phyloP scores from a whole-genome alignment of 1,140 invertebrate species.

The Drosophila albomicans region DNA sequence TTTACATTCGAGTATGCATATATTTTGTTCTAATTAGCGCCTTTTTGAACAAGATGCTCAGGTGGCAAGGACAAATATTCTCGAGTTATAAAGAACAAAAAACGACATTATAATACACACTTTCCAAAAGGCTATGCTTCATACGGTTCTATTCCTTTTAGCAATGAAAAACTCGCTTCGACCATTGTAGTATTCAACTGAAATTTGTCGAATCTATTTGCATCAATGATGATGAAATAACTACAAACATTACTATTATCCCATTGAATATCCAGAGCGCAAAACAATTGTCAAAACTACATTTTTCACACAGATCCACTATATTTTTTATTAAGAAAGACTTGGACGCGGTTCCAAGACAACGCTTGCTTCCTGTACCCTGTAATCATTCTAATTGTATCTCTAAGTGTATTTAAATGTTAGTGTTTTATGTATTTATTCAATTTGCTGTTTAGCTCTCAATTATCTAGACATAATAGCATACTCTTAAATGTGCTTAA shows the following conservation, averaged over 20 bases:
- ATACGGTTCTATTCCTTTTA: slow-evolving; percentile 2
- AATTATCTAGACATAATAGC: slow-evolving; percentile 54
- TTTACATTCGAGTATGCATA: slow-evolving; percentile 4
- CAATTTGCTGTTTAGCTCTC: slow-evolving; percentile 27
- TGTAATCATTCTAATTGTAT: slow-evolving; percentile 24
- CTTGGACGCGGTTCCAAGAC: slow-evolving; percentile 10
- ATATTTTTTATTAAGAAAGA: slow-evolving; percentile 28
- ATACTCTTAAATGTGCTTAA: slow-evolving; percentile 61
- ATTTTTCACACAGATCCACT: not conserved
- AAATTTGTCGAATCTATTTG: slow-evolving; percentile 22
- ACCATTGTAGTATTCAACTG: slow-evolving; percentile 21
- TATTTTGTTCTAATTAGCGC: slow-evolving; percentile 20
- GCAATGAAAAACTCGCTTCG: slow-evolving; percentile 8
- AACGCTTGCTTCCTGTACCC: slow-evolving; percentile 32
- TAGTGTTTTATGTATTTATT: slow-evolving; percentile 37
- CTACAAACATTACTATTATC: not conserved
- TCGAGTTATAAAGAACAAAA: slow-evolving; percentile 10
- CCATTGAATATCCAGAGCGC: slow-evolving; percentile 7
- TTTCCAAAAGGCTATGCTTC: not conserved
- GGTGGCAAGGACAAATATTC: slow-evolving; percentile 9
- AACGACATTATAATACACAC: not conserved
- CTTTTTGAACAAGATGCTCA: slow-evolving; percentile 15
- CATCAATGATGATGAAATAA: not conserved
- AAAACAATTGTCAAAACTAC: slow-evolving; percentile 2
- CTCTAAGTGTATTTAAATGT: slow-evolving; percentile 37